phyloP scores from a whole-genome alignment of 2,797 vertebrate genomes.

The Etheostoma nigrum region DNA sequence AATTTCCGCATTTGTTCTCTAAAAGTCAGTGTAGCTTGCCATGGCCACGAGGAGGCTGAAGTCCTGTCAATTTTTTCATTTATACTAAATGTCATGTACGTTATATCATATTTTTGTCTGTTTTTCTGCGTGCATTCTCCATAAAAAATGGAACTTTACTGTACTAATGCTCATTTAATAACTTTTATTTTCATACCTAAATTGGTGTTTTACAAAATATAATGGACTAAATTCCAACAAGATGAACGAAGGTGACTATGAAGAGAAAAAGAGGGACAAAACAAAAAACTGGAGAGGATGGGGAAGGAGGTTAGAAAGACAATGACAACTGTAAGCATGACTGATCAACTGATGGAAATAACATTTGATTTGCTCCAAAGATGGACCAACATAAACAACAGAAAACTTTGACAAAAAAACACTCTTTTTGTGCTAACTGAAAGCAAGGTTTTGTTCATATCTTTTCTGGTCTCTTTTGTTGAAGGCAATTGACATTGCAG shows the following conservation, averaged over 20 bases:
- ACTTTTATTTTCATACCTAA: not conserved
- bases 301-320: not conserved
- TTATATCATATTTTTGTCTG: not conserved
- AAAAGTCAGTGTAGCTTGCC: not conserved
- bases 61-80: not conserved
- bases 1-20: not conserved
- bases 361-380: not conserved
- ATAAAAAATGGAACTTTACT: not conserved
- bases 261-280: no score
- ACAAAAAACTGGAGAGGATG: not conserved
- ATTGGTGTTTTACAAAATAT: not conserved
- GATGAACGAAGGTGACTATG: not conserved
- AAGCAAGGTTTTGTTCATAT: not conserved
- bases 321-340: not conserved
- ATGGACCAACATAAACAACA: conserved; percentile 1
- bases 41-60: not conserved
- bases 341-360: not conserved
- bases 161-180: no score
- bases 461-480: not conserved
- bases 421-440: not conserved
- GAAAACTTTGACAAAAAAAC: not conserved
- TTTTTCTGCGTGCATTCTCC: not conserved
- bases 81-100: not conserved
- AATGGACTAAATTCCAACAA: not conserved
- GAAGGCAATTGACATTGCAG: not conserved